Evolutionary conservation across 2,113 vertebrate genomes (phyloP).

Genomic region (Ammodramus savannarum): DNA sequence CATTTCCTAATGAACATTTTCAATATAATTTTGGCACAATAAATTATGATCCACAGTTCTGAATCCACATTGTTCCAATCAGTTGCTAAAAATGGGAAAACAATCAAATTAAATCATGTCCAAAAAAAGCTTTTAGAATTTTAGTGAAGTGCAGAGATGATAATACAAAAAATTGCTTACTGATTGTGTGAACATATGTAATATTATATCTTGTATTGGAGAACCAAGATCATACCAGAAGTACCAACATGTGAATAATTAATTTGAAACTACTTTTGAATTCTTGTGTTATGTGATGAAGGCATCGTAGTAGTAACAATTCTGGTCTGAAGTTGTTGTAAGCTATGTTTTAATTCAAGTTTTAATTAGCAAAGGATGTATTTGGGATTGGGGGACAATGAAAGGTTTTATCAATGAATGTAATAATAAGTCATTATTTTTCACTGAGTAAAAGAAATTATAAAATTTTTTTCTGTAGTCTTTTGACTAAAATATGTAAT

Average conservation of each 20-base stretch:
- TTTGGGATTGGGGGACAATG: background rate
- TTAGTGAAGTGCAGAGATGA: background rate
- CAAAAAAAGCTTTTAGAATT: background rate
- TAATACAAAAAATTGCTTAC: background rate
- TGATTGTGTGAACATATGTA: background rate
- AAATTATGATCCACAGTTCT: background rate
- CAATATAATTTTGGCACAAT: background rate
- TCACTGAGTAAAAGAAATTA: background rate
- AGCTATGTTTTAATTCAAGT: background rate
- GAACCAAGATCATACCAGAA: background rate
- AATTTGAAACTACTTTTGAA: background rate
- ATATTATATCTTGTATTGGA: background rate
- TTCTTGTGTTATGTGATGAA: background rate
- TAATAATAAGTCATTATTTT: background rate
- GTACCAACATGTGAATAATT: background rate
- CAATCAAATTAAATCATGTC: background rate
- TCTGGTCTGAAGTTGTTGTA: background rate
- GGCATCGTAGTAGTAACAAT: background rate
- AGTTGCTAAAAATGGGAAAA: background rate
- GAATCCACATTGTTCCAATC: background rate
- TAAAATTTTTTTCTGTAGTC: background rate
- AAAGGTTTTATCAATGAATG: background rate
- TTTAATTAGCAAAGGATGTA: background rate
- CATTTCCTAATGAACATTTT: background rate
- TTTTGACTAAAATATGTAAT: background rate